Evolutionary conservation across 2,888 invertebrate genomes (phyloP).

Genomic region (Drosophila ezoana): DNA sequence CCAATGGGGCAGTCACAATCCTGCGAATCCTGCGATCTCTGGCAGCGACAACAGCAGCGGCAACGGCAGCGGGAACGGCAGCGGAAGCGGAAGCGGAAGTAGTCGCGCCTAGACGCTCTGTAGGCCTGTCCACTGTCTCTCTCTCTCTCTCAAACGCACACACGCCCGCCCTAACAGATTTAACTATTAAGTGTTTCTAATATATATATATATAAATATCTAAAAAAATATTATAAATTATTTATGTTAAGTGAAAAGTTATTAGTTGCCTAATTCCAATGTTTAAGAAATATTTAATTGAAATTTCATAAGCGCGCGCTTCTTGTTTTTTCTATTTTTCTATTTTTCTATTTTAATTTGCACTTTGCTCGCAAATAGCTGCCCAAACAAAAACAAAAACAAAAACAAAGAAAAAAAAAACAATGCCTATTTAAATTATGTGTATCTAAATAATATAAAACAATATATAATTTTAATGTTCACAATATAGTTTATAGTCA

Average conservation of each 20-base stretch:
- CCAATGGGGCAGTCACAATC: constrained; percentile 23
- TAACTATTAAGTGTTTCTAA: constrained; percentile 72
- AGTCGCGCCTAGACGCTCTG: constrained; percentile 16
- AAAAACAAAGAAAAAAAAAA: constrained; percentile 20
- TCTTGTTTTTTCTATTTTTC: constrained; percentile 37
- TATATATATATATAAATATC: constrained; percentile 31
- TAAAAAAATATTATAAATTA: constrained; percentile 61
- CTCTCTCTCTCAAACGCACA: constrained; percentile 7
- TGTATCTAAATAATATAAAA: constrained; percentile 54
- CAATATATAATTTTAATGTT: constrained; percentile 33
- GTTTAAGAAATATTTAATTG: constrained; percentile 56
- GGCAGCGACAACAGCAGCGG: constrained; percentile 6
- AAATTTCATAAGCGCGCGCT: constrained; percentile 30
- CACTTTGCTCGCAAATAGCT: constrained; percentile 29
- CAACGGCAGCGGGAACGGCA: neutral
- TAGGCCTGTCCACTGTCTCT: constrained; percentile 10
- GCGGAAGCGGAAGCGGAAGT: constrained; percentile 16
- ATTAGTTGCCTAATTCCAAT: constrained; percentile 62
- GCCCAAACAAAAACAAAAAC: constrained; percentile 22
- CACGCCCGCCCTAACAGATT: constrained; percentile 69
- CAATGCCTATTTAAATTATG: constrained; percentile 47
- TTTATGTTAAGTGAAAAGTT: constrained; percentile 68
- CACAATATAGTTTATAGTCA: constrained; percentile 28
- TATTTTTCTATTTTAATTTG: constrained; percentile 39
- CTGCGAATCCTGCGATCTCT: constrained; percentile 3